Base-by-base conservation (phyloP, 2,113 vertebrate genomes). In the Lycaon pictus region DNA sequence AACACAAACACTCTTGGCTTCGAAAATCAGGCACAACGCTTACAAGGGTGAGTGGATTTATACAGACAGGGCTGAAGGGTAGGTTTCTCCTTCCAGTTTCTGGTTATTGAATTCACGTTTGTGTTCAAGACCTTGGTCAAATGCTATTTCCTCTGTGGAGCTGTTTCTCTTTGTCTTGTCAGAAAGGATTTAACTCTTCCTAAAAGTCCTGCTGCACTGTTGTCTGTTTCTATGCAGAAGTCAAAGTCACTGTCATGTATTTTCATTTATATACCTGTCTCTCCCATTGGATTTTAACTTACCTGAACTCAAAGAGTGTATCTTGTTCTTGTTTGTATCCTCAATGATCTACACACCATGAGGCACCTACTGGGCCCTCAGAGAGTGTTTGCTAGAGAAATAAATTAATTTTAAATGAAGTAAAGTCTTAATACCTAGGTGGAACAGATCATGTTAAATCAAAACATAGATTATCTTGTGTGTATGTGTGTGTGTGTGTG, bases 331-430 rank as follows among this genome's bases (percentile, higher is more conserved):
- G 27, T 48, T 79, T 69, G 22, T 71, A 3, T 67, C 62, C n/a
- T 87, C 74, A 23, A 0, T 2, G 9, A 11, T 22, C 53, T 81
- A 2, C 5, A 8, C 7, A 63, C 23, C 0, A 7, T 43, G n/a
- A 20, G 35, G 32, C 20, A 32, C 0, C 12, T 35, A 8, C 1
- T 27, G 55, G 2, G 4, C 35, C 27, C 51, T 56, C 51, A 29
- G 48, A 60, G 71, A 55, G 71, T 72, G 17, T 77, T 69, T 85
- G 35, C 11, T n/a, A 53, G 60, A 65, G 23, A 25, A 65, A 48
- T 27, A 82, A 43, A 19, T 88, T 69, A 56, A 11, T 88, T 72
- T 63, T 62, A 80, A 95, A 58, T n/a, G 71, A 88, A 82, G 32
- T 72, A 25, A 71, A 88, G 51, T 17, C 6, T 35, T 84, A 22